Conservation (phyloP, 2,888 invertebrate genomes). For the Selenia dentaria region DNA sequence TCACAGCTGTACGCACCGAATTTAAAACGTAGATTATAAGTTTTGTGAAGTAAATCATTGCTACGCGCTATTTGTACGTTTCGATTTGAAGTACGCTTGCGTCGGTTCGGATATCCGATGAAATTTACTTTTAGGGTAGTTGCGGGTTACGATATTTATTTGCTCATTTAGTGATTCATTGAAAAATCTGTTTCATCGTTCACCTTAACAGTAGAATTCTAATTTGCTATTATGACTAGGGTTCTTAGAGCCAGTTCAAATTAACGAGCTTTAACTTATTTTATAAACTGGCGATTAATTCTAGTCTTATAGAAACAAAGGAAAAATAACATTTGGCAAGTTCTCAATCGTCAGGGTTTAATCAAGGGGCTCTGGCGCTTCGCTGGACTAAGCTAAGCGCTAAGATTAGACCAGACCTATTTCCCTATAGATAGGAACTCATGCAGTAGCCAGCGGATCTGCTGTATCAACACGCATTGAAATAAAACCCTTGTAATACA, state of each 20-base stretch:
- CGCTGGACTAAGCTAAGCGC: constrained; percentile 13
- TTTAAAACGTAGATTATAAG: constrained; percentile 3
- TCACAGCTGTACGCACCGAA: background rate
- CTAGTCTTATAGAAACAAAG: constrained; percentile 15
- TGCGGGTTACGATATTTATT: no score
- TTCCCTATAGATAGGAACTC: constrained; percentile 2
- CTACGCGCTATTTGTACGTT: background rate
- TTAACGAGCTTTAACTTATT: no score
- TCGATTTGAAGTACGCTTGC: no score
- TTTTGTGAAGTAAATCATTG: background rate
- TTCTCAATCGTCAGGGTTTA: constrained; percentile 28
- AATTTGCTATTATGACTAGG: no score
- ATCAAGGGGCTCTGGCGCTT: constrained; percentile 14
- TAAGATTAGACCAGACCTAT: constrained; percentile 1
- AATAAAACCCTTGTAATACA: background rate
- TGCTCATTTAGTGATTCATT: no score
- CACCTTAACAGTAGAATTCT: no score
- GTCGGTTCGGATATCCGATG: no score
- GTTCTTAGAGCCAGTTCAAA: no score
- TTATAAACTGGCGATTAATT: background rate
- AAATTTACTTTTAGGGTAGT: no score
- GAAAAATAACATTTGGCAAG: background rate
- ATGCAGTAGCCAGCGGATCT: background rate
- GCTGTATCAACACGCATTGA: background rate
- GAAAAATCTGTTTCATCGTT: no score